Conservation (phyloP, 2,797 vertebrate species). For the Oryzias sinensis region DNA sequence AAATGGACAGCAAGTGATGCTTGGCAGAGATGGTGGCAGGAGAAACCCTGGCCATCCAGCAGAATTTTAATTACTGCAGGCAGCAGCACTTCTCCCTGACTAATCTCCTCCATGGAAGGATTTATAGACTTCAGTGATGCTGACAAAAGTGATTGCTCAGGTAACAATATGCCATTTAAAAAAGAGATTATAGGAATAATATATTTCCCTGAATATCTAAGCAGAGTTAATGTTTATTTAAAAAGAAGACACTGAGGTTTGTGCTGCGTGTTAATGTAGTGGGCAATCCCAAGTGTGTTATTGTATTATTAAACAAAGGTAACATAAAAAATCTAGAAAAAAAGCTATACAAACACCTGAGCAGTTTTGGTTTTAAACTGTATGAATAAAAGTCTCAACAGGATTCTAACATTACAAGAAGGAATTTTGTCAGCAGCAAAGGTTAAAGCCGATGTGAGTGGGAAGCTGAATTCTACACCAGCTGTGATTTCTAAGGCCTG, state of each 20-base stretch:
- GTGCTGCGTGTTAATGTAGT: no score
- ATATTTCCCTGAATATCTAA: slow-evolving; percentile 46
- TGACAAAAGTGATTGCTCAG: slow-evolving; percentile 70
- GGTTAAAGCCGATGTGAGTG: slow-evolving; percentile 44
- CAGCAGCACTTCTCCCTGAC: slow-evolving; percentile 65
- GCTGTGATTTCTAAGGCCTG: slow-evolving; percentile 57
- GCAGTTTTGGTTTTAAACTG: slow-evolving; percentile 9
- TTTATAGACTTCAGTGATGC: slow-evolving; percentile 73
- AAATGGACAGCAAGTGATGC: slow-evolving; percentile 57
- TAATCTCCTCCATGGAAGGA: slow-evolving; percentile 74
- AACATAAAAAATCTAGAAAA: background rate
- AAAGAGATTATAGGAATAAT: slow-evolving; percentile 60
- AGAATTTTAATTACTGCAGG: slow-evolving; percentile 78
- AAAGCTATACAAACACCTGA: background rate
- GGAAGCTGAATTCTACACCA: slow-evolving; percentile 49
- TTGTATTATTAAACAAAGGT: no score
- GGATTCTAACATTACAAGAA: slow-evolving; percentile 17
- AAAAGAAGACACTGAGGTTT: background rate
- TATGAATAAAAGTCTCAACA: slow-evolving; percentile 11
- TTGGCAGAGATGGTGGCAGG: slow-evolving; percentile 57
- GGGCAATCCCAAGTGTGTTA: no score
- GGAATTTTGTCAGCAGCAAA: slow-evolving; percentile 36
- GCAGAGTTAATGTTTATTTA: slow-evolving; percentile 55
- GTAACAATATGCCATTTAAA: slow-evolving; percentile 68
- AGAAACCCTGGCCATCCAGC: slow-evolving; percentile 61